Conservation (phyloP, 2,797 vertebrate species). For the Taeniopygia guttata region DNA sequence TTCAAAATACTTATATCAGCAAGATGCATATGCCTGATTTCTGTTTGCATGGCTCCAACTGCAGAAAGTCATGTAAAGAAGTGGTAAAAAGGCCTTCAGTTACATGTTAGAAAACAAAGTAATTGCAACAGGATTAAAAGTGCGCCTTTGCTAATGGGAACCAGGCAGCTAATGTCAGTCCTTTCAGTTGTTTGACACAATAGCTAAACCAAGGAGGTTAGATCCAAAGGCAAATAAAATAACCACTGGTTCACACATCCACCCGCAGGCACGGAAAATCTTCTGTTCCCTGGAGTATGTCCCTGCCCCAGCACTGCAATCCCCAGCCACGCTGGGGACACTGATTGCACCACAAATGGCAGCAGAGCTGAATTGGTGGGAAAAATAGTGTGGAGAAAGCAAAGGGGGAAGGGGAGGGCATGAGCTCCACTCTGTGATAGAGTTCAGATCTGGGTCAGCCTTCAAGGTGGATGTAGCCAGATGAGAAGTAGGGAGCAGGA, state of each 20-base stretch:
- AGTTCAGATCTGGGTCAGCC: neutral
- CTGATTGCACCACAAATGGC: neutral
- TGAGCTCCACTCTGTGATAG: accelerated
- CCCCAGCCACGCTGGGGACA: neutral
- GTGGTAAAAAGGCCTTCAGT: neutral
- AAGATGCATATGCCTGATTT: neutral
- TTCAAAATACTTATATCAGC: slow-evolving; percentile 6
- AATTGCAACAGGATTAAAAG: neutral
- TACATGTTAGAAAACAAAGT: neutral
- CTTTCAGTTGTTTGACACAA: slow-evolving; percentile 23
- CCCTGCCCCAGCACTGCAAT: neutral
- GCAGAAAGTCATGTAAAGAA: neutral
- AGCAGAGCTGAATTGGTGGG: neutral
- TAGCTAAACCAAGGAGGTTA: neutral
- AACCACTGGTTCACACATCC: neutral
- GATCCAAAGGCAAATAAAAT: neutral
- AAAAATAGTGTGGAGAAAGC: neutral
- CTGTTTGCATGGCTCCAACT: neutral
- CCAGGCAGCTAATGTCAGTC: neutral
- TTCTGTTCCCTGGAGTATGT: neutral
- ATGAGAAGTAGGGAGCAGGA: neutral
- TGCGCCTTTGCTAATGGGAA: neutral
- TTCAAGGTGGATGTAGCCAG: neutral
- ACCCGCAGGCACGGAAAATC: neutral
- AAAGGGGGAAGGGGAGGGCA: neutral